These are phyloP conservation scores for Atta cephalotes DNA, from an alignment of 1,140 invertebrate genomes.

Conservation along the genomic window DNA sequence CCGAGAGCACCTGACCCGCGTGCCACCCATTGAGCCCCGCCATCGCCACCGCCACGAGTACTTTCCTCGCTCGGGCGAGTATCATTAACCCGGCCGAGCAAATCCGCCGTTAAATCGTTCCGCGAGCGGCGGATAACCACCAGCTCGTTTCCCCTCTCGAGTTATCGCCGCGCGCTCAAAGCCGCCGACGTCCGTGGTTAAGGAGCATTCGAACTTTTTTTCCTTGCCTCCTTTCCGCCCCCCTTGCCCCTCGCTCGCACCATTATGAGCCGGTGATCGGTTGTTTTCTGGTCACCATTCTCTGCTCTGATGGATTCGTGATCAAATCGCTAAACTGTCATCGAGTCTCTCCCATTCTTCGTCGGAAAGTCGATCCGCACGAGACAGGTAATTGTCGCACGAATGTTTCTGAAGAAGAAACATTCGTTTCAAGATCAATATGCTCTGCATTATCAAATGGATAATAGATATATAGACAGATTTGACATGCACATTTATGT, in stretches of 20 bases:
- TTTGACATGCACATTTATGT: neutral
- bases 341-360: neutral
- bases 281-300: slow-evolving; percentile 35
- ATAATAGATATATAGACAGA: neutral
- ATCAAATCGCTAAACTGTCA: neutral
- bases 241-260: neutral
- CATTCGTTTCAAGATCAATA: neutral
- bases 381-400: neutral
- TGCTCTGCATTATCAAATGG: neutral
- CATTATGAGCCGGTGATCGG: slow-evolving; percentile 7
- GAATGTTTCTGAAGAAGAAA: too few species aligned
- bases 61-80: slow-evolving; percentile 78
- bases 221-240: neutral
- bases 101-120: slow-evolving; percentile 72
- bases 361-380: neutral
- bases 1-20: slow-evolving; percentile 71
- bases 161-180: slow-evolving; percentile 69
- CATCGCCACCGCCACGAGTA: slow-evolving; percentile 61
- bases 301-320: neutral
- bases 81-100: slow-evolving; percentile 75
- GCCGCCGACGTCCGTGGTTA: slow-evolving; percentile 69
- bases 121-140: slow-evolving; percentile 64
- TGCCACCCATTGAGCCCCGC: slow-evolving; percentile 72
- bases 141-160: slow-evolving; percentile 61
- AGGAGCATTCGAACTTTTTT: slow-evolving; percentile 61